Base-by-base conservation (phyloP, 2,113 vertebrate species). In the Pseudopodoces humilis region DNA sequence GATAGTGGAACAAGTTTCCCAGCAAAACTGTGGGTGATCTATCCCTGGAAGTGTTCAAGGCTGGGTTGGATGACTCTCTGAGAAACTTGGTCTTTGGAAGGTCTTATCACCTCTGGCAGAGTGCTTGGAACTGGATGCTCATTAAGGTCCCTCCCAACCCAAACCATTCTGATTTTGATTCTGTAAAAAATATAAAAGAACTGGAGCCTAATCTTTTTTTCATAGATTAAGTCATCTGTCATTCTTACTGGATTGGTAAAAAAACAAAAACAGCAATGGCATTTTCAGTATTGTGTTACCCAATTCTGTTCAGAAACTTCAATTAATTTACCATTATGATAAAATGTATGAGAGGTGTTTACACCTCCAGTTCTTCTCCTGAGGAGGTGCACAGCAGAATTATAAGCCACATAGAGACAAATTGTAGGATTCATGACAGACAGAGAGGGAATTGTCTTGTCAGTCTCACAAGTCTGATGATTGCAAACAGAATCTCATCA, bases 221-320 rank as follows among this genome's bases (percentile, higher is more conserved):
- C 11, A 53, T 31, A 37, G 23, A 50, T 6, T 28, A 44, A 60
- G 5, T 35, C 0, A 53, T 63, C 8, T 63, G 9, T 33, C 7
- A 17, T 75, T 75, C 28, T 63, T 63, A 62, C 7, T 31, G 43
- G 67, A n/a, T 18, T 56, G 7, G 5, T 60, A 47, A 84, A 78
- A 56, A 35, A 37, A 1, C 2, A 33, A 19, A 39, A 58, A 2
- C 1, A 6, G 9, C 1, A 75, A 68, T 33, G 10, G 1, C 2
- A 39, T 77, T 91, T 91, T 76, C 24, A 43, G 3, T 59, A 65
- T 44, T 49, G 37, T 35, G 8, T 41, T 74, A 44, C 5, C 17
- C 3, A 80, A 20, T 77, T 91, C 74, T 49, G 1, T 52, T 69
- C 27, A 65, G 63, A 50, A 74, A 72, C 3, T 55, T 41, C 15